Evolutionary conservation across 2,888 invertebrate genomes (phyloP).

Genomic region (Cheilosia scutellata): DNA sequence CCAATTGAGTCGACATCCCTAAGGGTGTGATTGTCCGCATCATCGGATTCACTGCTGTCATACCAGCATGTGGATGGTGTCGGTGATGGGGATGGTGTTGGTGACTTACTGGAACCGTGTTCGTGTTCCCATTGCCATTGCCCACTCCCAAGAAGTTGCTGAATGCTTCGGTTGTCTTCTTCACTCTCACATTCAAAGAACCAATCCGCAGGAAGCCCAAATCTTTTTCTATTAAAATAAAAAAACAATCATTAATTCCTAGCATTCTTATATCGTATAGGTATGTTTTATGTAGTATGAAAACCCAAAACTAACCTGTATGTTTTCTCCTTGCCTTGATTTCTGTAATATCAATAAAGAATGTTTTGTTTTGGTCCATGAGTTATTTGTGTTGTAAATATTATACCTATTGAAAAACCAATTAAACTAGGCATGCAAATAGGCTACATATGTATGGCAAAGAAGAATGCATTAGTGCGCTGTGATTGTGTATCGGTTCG

Average conservation of each 20-base stretch:
- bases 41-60: slow-evolving; percentile 81
- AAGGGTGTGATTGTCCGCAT: slow-evolving; percentile 79
- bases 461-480: neutral
- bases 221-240: slow-evolving; percentile 90
- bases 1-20: slow-evolving; percentile 79
- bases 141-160: slow-evolving; percentile 95
- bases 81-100: slow-evolving; percentile 85
- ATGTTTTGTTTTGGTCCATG: slow-evolving; percentile 43
- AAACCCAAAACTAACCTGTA: slow-evolving; percentile 85
- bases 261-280: slow-evolving; percentile 12
- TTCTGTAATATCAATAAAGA: slow-evolving; percentile 85
- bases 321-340: slow-evolving; percentile 90
- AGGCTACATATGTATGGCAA: slow-evolving; percentile 5
- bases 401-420: slow-evolving; percentile 32
- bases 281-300: no score
- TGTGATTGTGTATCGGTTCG: neutral
- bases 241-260: neutral
- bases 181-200: slow-evolving; percentile 95
- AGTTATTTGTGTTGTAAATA: slow-evolving; percentile 50
- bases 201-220: slow-evolving; percentile 95
- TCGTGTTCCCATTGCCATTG: slow-evolving; percentile 85
- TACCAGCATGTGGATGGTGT: slow-evolving; percentile 83
- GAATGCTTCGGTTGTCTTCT: slow-evolving; percentile 96
- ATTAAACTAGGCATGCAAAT: slow-evolving; percentile 54
- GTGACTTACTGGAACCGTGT: slow-evolving; percentile 81